Evolutionary conservation across 2,888 invertebrate species (phyloP).

Genomic region (Cordilura impudica): DNA sequence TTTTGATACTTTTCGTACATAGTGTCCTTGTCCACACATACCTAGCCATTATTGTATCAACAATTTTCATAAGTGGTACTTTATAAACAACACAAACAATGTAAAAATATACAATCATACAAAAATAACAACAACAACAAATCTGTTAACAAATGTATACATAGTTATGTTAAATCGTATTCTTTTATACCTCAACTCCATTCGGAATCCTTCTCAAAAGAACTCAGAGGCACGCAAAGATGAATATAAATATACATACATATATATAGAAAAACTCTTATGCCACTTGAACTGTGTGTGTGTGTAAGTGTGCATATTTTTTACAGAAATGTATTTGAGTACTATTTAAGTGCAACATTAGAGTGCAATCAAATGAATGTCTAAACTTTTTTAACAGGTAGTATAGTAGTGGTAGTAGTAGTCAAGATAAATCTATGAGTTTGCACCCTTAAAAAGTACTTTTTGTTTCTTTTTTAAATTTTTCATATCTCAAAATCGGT

Average conservation of each 20-base stretch:
- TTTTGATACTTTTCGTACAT: neutral
- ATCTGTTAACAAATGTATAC: conserved; percentile 12
- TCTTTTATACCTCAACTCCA: neutral
- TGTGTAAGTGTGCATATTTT: neutral
- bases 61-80: conserved; percentile 60
- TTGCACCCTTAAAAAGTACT: neutral
- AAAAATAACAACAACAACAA: neutral
- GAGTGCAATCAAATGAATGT: conserved; percentile 60
- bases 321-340: conserved; percentile 42
- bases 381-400: conserved; percentile 46
- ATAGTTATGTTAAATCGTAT: conserved; percentile 15
- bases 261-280: neutral
- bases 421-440: conserved; percentile 17
- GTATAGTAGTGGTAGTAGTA: conserved; percentile 34
- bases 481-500: neutral
- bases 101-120: neutral
- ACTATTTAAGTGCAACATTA: conserved; percentile 55
- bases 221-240: conserved; percentile 46
- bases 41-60: conserved; percentile 50
- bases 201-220: conserved; percentile 24
- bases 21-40: too few species aligned
- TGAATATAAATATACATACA: too few species aligned
- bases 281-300: neutral
- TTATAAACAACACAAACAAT: conserved; percentile 18
- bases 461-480: neutral